Evolutionary conservation across 1,140 invertebrate species (phyloP), one percentile per base, ranked within the genome.

Genomic region (Acromyrmex echinatior): DNA sequence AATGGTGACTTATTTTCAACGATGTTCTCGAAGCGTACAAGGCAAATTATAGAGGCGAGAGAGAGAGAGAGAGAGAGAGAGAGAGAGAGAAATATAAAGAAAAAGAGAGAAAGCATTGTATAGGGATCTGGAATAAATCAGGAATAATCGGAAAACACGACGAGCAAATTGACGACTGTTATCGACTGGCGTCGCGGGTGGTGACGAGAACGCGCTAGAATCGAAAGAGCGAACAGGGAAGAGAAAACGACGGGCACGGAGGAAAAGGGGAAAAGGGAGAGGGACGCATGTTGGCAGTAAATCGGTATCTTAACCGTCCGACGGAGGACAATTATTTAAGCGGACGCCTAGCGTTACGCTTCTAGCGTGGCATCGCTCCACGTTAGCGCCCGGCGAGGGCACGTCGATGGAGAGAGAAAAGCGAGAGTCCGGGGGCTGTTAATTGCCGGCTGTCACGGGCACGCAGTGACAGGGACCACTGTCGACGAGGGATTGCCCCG

Each of bases 361-460:
- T 86, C 89, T 81, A 89, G 66, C 56, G 74, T 81, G 21, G 63
- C 91, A 89, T 89, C 88, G 91, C 78, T 87, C 88, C 88, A 49
- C 76, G 88, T 90, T 90, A 86, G 63, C 63, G 51, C 79, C 35
- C 51, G 18, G 68, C 39, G 80, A 74, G 70, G 39, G 58, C 80
- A 84, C 70, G 58, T 45, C 14, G 77, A 81, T 45, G 56, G 77
- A 86, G 77, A 86, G 81, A 85, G 45, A 77, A 51, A 84, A 86
- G 74, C 71, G 92, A 93, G 92, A 93, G 93, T 94, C 94, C 94
- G 93, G 90, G 21, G 89, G 90, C 94, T 93, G 94, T 95, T 95
- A 95, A 95, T 95, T 95, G 94, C 93, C 86, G 92, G 90, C 95
- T 95, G 95, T 95, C 95, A 95, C 92, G 90, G 94, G 81, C 95